Conservation (phyloP, 2,888 invertebrate species). For the Cremastobaeus sp. region DNA sequence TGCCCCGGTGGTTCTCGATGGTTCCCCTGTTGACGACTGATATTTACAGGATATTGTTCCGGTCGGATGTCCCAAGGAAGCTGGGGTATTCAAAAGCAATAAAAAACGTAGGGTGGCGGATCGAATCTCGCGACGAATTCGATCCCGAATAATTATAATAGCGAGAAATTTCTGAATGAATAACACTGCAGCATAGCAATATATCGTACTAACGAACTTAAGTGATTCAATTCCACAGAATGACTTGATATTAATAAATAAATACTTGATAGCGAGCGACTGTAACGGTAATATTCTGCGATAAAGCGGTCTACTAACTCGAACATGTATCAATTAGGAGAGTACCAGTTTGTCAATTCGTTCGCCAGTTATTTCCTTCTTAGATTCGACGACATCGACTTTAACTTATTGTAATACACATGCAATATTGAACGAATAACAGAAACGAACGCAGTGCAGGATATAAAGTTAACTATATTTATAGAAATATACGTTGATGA, state of each 20-base stretch:
- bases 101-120: conserved; percentile 73
- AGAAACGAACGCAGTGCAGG: conserved; percentile 64
- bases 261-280: conserved; percentile 30
- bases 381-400: conserved; percentile 53
- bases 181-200: conserved; percentile 49
- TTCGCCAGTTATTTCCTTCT: conserved; percentile 17
- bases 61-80: conserved; percentile 77
- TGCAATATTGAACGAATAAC: conserved; percentile 46
- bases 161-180: conserved; percentile 52
- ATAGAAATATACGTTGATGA: conserved; percentile 71
- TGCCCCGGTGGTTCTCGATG: conserved; percentile 48
- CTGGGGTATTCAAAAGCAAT: conserved; percentile 78
- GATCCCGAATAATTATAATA: conserved; percentile 64
- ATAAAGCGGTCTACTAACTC: conserved; percentile 7
- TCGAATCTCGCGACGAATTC: conserved; percentile 63
- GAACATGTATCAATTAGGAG: conserved; percentile 19
- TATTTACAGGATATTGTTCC: conserved; percentile 78
- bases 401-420: conserved; percentile 33
- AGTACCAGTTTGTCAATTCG: conserved; percentile 1
- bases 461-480: conserved; percentile 77
- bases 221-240: conserved; percentile 17
- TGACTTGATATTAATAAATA: conserved; percentile 20
- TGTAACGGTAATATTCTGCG: conserved; percentile 25
- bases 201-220: conserved; percentile 42
- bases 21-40: conserved; percentile 69